Percentiles rank a stretch among this genome's conserved stretches.
These are phyloP conservation scores for Poeciliopsis gracilis DNA, from an alignment of 2,797 vertebrate genomes.

Conservation along the genomic window DNA sequence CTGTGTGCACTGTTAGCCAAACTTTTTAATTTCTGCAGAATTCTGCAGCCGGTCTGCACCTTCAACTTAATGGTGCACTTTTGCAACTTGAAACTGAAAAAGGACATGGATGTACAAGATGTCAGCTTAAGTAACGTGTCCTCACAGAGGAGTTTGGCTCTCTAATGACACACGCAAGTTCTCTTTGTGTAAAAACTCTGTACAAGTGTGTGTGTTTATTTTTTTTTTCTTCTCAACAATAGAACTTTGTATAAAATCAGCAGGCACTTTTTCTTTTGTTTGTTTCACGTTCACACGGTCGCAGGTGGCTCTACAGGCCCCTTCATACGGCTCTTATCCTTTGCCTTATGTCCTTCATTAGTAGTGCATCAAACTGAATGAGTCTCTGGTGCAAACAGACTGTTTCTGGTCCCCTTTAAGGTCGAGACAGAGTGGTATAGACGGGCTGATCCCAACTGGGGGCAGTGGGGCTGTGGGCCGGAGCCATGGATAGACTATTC, in stretches of 20 bases:
- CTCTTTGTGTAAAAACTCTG: constrained; percentile 71
- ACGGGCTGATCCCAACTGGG: constrained; percentile 96
- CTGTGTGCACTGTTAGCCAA: constrained; percentile 67
- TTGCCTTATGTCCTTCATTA: constrained; percentile 68
- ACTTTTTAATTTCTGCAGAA: constrained; percentile 61
- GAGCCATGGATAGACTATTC: constrained; percentile 90
- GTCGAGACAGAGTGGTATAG: constrained; percentile 94
- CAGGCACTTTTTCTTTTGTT: constrained; percentile 87
- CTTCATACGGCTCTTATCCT: constrained; percentile 41
- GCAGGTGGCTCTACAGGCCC: constrained; percentile 54
- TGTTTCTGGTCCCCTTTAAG: constrained; percentile 72
- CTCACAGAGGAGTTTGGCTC: constrained; percentile 83
- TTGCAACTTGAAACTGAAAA: constrained; percentile 56
- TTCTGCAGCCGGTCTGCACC: constrained; percentile 57
- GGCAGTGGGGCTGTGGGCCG: constrained; percentile 89
- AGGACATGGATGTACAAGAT: constrained; percentile 61
- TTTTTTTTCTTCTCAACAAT: constrained; percentile 54
- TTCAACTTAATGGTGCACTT: constrained; percentile 58
- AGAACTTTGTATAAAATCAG: constrained; percentile 83
- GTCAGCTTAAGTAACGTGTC: constrained; percentile 75
- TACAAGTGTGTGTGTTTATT: constrained; percentile 51
- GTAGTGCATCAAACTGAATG: constrained; percentile 79
- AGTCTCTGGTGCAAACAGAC: constrained; percentile 49
- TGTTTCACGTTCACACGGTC: constrained; percentile 65
- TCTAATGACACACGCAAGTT: constrained; percentile 70